Base-by-base conservation (phyloP, 2,888 invertebrate species). In the Drepana falcataria region DNA sequence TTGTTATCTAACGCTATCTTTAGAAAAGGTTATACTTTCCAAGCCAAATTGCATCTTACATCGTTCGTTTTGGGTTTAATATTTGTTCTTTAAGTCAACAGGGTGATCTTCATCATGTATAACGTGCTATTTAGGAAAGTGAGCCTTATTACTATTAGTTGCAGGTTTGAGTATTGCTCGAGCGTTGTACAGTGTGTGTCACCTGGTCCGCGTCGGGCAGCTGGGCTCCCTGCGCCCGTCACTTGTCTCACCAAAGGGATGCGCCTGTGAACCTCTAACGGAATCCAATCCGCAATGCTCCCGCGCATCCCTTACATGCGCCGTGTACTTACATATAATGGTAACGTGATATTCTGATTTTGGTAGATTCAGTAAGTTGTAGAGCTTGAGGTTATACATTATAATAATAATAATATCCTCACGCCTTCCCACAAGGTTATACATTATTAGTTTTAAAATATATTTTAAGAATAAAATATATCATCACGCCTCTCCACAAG, bases 231-330 rank as follows among this genome's bases (percentile, higher is more conserved):
- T 68, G 75, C 73, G 79, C 75, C 21, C 85, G 83, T 88, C 90
- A 89, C 90, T 89, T 89, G 90, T 87, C 89, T 87, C 86, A 77
- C 81, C 81, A 87, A 88, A 89, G 89, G 90, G 90, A 87, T 89
- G 88, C 80, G 77, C 84, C 81, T 87, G 87, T 79, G 87, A 86
- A 87, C 79, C 61, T 66, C 76, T 79, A 83, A 85, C 87, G 83
- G 85, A 76, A 81, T 81, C 83, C 79, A 81, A 83, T 78, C 83
- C 21, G 21, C 21, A 81, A 75, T 79, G 81, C 80, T 75, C 78
- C 73, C 70, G 73, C 79, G 71, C 71, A 81, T 64, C 61, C 65
- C 59, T 58, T 53, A 3, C 40, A 9, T 44, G 9, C 44, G 9
- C 3, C 44, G 44, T 59, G 59, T 57, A 53, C 52, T 48, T 61